Evolutionary conservation across 23 tunicate genomes (phyloP).

Genomic region (Oikopleura dioica): DNA sequence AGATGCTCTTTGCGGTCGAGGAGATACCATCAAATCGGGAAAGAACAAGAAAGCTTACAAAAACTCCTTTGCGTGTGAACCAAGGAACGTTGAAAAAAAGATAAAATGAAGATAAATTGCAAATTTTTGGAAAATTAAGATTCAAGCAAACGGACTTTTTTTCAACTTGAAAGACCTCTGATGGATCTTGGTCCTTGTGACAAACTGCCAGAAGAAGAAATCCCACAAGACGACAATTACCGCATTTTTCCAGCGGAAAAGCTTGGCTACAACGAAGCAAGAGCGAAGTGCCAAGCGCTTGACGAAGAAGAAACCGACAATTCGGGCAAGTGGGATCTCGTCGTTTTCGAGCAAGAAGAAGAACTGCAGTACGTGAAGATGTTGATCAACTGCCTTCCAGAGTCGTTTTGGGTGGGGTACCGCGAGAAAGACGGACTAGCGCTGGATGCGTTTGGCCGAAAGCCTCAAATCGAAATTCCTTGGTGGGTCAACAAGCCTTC

Average conservation of each 20-base stretch:
- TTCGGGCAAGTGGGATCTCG: not conserved
- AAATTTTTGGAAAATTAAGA: too few species aligned
- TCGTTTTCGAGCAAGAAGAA: not conserved
- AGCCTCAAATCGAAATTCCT: not conserved
- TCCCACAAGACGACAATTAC: not conserved
- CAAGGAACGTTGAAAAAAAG: not conserved
- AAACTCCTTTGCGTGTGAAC: conserved; percentile 4
- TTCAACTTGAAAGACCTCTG: too few species aligned
- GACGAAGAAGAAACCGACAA: too few species aligned
- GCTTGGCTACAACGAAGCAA: not conserved
- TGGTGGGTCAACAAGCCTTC: not conserved
- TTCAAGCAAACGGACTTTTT: too few species aligned
- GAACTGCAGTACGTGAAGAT: not conserved
- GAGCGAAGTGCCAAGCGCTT: not conserved
- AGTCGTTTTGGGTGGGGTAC: conserved; percentile 3
- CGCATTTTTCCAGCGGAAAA: not conserved
- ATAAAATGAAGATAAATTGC: too few species aligned
- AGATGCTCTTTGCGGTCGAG: conserved; percentile 6
- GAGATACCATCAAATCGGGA: not conserved
- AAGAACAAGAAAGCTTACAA: not conserved
- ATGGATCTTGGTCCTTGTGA: not conserved
- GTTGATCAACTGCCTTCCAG: conserved; percentile 4
- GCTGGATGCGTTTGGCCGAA: not conserved
- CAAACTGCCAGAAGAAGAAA: not conserved
- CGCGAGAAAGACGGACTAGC: not conserved